phyloP scores from a whole-genome alignment of 2,113 vertebrate genomes.

The Rattus norvegicus region GRCr8 NC_086026.1:58228501-58229000 shows the following conservation, averaged over 20 bases:
- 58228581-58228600: conserved; percentile 24
- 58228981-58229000: neutral
- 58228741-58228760: neutral
- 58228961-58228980: neutral
- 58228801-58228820: neutral
- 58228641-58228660: neutral
- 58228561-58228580: neutral
- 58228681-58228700: neutral
- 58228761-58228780: neutral
- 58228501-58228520: neutral
- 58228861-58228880: neutral
- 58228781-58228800: neutral
- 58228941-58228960: no score
- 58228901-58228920: neutral
- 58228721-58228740: neutral
- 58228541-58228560: neutral
- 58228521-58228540: neutral
- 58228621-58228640: neutral
- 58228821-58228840: neutral
- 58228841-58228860: neutral
- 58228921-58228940: neutral
- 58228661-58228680: neutral
- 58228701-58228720: neutral
- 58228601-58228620: neutral
- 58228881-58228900: neutral